These are phyloP conservation scores for Rhaphigaster nebulosa DNA, from an alignment of 2,888 invertebrate species.

Conservation along the genomic window DNA sequence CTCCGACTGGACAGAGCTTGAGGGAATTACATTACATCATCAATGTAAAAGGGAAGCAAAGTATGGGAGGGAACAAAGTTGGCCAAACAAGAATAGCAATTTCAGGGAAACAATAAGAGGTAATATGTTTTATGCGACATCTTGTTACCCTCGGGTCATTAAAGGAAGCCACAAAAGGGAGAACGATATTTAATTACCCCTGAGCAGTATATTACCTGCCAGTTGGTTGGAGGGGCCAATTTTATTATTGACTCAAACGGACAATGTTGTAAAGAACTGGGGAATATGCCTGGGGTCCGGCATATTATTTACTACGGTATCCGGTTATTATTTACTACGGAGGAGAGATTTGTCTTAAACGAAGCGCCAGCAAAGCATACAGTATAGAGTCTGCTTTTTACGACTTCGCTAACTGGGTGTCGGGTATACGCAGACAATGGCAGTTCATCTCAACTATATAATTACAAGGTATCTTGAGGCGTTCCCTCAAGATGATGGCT, in stretches of 20 bases:
- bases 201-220: constrained; percentile 27
- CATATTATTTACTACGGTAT: constrained; percentile 22
- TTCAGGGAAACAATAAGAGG: constrained; percentile 47
- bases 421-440: not conserved
- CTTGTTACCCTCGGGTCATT: constrained; percentile 46
- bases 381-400: not conserved
- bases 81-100: constrained; percentile 37
- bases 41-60: not conserved
- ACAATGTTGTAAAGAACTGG: constrained; percentile 52
- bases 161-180: constrained; percentile 29
- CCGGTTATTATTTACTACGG: constrained; percentile 18
- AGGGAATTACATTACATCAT: not conserved
- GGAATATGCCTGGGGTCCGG: not conserved
- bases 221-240: constrained; percentile 1
- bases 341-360: not conserved
- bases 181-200: constrained; percentile 45
- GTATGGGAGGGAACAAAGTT: constrained; percentile 8
- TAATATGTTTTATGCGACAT: constrained; percentile 55
- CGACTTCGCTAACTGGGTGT: not conserved
- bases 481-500: not conserved
- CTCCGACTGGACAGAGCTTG: not conserved
- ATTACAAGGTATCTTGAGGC: not conserved
- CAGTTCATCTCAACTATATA: not conserved
- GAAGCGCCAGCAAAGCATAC: constrained; percentile 13
- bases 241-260: constrained; percentile 53